Conservation (phyloP, 2,113 vertebrate genomes). For the Myotis lucifugus region DNA sequence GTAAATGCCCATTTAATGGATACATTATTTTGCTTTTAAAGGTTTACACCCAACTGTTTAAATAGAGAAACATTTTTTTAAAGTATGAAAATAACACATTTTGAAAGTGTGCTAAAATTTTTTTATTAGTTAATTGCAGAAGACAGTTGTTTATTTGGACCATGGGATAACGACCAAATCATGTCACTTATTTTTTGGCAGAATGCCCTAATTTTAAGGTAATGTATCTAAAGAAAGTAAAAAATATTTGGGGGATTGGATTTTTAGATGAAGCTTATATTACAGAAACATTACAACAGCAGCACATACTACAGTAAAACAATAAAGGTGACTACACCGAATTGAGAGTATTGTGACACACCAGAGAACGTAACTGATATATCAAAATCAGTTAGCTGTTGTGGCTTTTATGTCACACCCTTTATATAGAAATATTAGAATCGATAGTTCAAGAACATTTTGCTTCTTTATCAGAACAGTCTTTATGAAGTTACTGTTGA, state of each 20-base stretch:
- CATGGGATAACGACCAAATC: background rate
- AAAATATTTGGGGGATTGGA: background rate
- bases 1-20: background rate
- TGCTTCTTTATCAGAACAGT: background rate
- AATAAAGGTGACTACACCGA: background rate
- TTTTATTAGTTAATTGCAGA: background rate
- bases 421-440: background rate
- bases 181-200: background rate
- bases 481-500: background rate
- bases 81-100: background rate
- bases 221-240: background rate
- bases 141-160: background rate
- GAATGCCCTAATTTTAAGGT: background rate
- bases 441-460: background rate
- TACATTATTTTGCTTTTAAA: background rate
- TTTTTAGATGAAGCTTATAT: background rate
- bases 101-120: background rate
- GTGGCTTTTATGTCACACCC: background rate
- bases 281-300: background rate
- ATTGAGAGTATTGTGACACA: background rate
- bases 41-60: background rate
- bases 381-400: background rate
- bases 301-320: background rate
- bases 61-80: background rate
- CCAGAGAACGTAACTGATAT: background rate